Evolutionary conservation across 1,140 invertebrate species (phyloP), one percentile per base, ranked within the genome.

Genomic region (Pachyrhynchus sulphureomaculatus): DNA sequence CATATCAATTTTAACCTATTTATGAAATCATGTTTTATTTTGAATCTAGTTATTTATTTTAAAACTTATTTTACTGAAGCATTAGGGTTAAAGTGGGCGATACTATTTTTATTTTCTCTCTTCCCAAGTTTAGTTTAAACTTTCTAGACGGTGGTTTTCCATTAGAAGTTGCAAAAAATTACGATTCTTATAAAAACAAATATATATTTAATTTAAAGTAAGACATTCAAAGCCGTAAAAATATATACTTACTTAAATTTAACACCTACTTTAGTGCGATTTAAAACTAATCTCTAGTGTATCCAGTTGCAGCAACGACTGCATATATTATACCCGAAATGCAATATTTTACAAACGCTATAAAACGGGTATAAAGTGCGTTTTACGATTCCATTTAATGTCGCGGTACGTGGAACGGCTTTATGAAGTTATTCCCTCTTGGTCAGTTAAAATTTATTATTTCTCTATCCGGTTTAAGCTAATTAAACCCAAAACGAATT

Each of bases 381-480:
- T 68, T 76, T 76, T 74, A 76, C 72, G 75, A 73, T 66, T 67
- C 62, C 70, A 68, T 72, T 76, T 76, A 76, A 76, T 74, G 75
- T 74, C 72, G 75, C 70, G 73, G 75, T 75, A 69, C 69, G 66
- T 66, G 63, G 66, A 70, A 70, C 64, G 62, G 69, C 68, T 65
- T 68, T 72, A 69, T 57, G 59, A 59, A 63, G 58, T 71, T 70
- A 70, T 69, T 66, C 67, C 67, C 71, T 68, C 67, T 70, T 68
- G 74, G 72, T 75, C 73, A 72, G 69, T 76, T 73, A 68, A 75
- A 72, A 75, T 74, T 75, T 75, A 76, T 73, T 76, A 75, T 75
- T 74, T 74, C 70, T 73, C 72, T 69, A 75, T 75, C 72, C 73
- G 72, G 63, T 65, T 65, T 64, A 64, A 65, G 63, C 66, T 72